A percentile compares a stretch with the other conserved stretches of the same genome.
phyloP scores from a whole-genome alignment of 2,113 vertebrate species.

The Tachuris rubrigastra region DNA sequence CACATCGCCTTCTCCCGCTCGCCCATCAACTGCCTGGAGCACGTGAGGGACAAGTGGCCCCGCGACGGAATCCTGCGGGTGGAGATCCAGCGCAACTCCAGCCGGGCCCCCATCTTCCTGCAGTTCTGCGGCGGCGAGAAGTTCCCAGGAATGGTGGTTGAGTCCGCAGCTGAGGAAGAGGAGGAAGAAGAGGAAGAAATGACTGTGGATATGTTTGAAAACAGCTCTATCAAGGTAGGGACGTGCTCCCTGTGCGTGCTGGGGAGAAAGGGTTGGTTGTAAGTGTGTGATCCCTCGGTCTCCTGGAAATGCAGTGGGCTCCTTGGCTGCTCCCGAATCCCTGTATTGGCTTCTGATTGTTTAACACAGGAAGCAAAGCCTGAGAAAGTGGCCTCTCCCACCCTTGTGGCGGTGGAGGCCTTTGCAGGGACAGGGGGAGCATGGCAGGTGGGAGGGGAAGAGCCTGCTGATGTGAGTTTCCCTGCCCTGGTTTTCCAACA shows the following conservation, averaged over 20 bases:
- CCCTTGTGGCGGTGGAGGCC: rapidly evolving
- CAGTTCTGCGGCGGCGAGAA: conserved; percentile 84
- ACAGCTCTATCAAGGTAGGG: conserved; percentile 85
- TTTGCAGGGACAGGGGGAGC: neutral
- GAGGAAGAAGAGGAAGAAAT: conserved; percentile 92
- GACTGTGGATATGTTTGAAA: conserved; percentile 90
- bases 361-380: neutral
- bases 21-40: conserved; percentile 94
- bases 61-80: conserved; percentile 91
- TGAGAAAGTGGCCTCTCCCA: neutral
- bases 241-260: rapidly evolving
- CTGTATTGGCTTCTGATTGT: rapidly evolving
- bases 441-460: neutral
- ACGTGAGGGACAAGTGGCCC: conserved; percentile 92
- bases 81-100: conserved; percentile 94
- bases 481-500: conserved; percentile 20
- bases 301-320: rapidly evolving
- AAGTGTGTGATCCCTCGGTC: neutral
- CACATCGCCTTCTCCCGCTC: conserved; percentile 98
- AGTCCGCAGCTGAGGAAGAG: conserved; percentile 73
- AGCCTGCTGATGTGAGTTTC: neutral
- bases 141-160: conserved; percentile 79
- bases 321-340: neutral
- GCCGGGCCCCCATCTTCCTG: conserved; percentile 87
- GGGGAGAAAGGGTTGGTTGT: neutral